Evolutionary conservation across 2,888 invertebrate genomes (phyloP).

Genomic region (Plagodis pulveraria): DNA sequence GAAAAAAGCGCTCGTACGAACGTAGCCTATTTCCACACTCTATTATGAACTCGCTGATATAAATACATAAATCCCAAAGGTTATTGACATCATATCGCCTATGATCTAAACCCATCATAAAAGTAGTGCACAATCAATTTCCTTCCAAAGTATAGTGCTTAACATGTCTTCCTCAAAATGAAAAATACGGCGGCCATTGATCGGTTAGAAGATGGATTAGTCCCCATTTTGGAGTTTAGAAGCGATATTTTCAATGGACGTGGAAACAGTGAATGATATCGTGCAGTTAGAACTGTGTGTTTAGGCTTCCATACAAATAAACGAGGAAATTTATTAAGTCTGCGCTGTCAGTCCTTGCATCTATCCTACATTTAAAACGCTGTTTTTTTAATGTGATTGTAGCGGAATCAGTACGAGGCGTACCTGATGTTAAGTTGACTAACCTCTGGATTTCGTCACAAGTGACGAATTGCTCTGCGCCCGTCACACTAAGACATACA

Average conservation of each 20-base stretch:
- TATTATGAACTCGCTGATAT: background rate
- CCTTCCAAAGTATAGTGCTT: slow-evolving; percentile 15
- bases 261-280: slow-evolving; percentile 1
- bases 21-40: too few species aligned
- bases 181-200: slow-evolving; percentile 32
- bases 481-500: too few species aligned
- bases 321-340: too few species aligned
- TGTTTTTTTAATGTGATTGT: too few species aligned
- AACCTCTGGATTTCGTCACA: too few species aligned
- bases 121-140: slow-evolving; percentile 15
- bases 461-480: too few species aligned
- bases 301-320: too few species aligned
- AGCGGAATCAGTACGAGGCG: too few species aligned
- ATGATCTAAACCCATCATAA: slow-evolving; percentile 8
- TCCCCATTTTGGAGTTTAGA: slow-evolving; percentile 46
- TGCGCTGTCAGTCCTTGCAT: too few species aligned
- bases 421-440: too few species aligned
- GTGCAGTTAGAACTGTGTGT: background rate
- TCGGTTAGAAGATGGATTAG: slow-evolving; percentile 48
- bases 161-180: slow-evolving; percentile 29
- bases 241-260: slow-evolving; percentile 40
- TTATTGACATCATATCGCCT: background rate
- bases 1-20: too few species aligned
- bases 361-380: too few species aligned
- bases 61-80: background rate